phyloP scores from a whole-genome alignment of 2,797 vertebrate species.

The Hapalemur alaotrensis region DNA sequence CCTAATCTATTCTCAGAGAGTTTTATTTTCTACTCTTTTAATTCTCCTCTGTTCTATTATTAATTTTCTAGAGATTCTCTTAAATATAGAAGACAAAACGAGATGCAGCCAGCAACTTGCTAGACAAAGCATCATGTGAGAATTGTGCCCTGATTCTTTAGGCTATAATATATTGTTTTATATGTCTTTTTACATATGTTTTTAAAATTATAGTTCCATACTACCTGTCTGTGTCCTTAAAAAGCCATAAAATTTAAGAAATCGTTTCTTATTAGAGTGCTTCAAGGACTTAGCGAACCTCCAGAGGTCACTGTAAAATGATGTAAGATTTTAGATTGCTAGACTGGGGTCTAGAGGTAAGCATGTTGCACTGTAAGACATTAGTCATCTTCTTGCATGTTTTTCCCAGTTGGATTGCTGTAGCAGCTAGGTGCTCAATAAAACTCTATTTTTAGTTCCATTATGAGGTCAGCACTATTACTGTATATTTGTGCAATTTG shows the following conservation, averaged over 20 bases:
- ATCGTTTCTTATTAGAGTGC: background rate
- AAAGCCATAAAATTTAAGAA: background rate
- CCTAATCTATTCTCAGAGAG: slow-evolving; percentile 3
- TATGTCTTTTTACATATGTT: background rate
- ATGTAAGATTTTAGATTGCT: background rate
- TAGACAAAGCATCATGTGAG: background rate
- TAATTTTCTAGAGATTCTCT: slow-evolving; percentile 13
- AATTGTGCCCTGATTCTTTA: background rate
- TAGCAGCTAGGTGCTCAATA: background rate
- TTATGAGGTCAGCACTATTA: background rate
- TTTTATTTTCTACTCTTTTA: background rate
- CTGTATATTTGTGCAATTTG: background rate
- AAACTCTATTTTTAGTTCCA: background rate
- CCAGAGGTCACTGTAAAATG: background rate
- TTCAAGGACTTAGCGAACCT: background rate
- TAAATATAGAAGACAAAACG: background rate
- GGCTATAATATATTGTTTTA: background rate
- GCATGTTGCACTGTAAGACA: background rate
- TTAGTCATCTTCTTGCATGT: background rate
- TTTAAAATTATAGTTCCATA: slow-evolving; percentile 22
- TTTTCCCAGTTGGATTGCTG: background rate
- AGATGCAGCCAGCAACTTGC: background rate
- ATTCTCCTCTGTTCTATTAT: background rate
- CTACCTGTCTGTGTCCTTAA: background rate
- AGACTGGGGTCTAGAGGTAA: background rate